Evolutionary conservation across 2,113 vertebrate species (phyloP), one percentile per base, ranked within the genome.

Genomic region (Pedionomus torquatus): DNA sequence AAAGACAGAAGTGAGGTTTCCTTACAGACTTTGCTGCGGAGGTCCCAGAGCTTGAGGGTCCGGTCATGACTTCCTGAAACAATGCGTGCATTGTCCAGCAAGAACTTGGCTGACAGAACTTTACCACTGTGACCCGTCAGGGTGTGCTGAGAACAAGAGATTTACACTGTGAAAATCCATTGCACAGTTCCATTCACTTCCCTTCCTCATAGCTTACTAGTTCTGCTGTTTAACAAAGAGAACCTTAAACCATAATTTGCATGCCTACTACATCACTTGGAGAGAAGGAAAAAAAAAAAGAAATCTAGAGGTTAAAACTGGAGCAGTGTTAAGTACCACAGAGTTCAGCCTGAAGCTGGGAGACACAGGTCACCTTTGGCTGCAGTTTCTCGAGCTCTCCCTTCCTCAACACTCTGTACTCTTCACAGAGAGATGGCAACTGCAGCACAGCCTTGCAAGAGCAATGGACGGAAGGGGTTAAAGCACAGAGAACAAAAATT

Each of bases 21-120:
- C 99, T 98, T 99, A 99, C 99, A 99, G 97, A 99, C 99, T 99
- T 99, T 99, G 98, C 99, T 99, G 97, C 99, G 99, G 33, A 99
- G 98, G 93, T 99, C 99, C 99, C 99, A 99, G 57, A 99, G 99
- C 87, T 99, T 99, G 83, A 99, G 99, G 3, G 99, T 99, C 71
- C 99, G 98, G 97, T 99, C 99, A 1, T 99, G 99, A 88, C 99
- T 99, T 57, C 99, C 99, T 0, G 99, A 99, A 65, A 99, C 99
- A n/a, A 99, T 99, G 2, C 99, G 99, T 1, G 99, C 98, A 24
- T 99, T 99, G 97, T 99, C 99, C 97, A 99, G 93, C 72, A 99
- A 96, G 97, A 99, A 99, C 61, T 99, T 99, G 71, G 99, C 99
- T 1, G 99, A 99, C 7, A 99, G 98, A 25, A 99, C 99, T 87